Conservation (phyloP, 2,888 invertebrate genomes). For the Stramonita haemastoma region DNA sequence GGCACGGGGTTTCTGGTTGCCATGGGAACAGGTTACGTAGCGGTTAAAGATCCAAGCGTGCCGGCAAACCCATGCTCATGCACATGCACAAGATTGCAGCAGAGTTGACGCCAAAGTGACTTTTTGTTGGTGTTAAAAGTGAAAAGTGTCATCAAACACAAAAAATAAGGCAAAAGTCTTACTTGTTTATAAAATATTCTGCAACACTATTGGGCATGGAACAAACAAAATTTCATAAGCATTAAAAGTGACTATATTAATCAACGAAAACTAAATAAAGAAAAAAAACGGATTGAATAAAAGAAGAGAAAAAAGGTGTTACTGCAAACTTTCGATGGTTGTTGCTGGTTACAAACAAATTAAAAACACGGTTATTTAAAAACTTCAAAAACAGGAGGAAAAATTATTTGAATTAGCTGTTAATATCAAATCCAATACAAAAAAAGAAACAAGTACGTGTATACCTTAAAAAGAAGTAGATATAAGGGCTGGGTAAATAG, state of each 20-base stretch:
- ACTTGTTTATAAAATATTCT: slow-evolving; percentile 73
- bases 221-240: slow-evolving; percentile 53
- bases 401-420: background rate
- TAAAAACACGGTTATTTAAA: slow-evolving; percentile 25
- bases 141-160: slow-evolving; percentile 41
- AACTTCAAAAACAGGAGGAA: background rate
- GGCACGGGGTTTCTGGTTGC: slow-evolving; percentile 35
- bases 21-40: slow-evolving; percentile 28
- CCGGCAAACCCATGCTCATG: slow-evolving; percentile 34
- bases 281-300: slow-evolving; percentile 11
- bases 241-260: slow-evolving; percentile 29
- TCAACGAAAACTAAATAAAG: background rate
- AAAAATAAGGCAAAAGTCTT: slow-evolving; percentile 56
- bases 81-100: slow-evolving; percentile 46
- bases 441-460: background rate
- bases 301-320: background rate
- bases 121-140: slow-evolving; percentile 30
- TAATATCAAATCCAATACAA: background rate
- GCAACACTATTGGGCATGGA: slow-evolving; percentile 68
- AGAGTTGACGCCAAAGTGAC: slow-evolving; percentile 34
- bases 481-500: background rate
- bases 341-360: background rate
- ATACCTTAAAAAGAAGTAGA: background rate
- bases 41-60: slow-evolving; percentile 31
- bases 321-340: background rate